Percentiles rank a stretch among this genome's conserved stretches.
These are phyloP conservation scores for Desmophyllum pertusum DNA, from an alignment of 92 coral and sea anemone genomes.

Conservation along the genomic window DNA sequence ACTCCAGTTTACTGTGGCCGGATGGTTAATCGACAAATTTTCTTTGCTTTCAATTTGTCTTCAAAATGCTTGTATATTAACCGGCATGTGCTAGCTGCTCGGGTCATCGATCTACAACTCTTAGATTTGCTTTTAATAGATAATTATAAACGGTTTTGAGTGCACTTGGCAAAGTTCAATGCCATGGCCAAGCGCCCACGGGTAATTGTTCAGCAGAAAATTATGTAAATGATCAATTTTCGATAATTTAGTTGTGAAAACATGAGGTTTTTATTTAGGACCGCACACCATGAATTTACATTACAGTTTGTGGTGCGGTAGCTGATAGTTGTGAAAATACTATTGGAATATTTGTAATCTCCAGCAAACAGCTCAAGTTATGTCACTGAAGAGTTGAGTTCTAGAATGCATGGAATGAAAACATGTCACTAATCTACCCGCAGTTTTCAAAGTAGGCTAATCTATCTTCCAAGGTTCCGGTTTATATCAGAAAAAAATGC, in stretches of 20 bases:
- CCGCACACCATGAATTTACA: background rate
- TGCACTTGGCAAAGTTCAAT: background rate
- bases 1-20: background rate
- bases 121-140: background rate
- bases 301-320: background rate
- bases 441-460: too few relatives aligned
- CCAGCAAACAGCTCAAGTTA: background rate
- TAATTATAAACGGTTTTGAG: background rate
- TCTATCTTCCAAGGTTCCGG: too few relatives aligned
- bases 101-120: background rate
- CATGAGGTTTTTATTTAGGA: background rate
- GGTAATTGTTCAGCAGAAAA: background rate
- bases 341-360: background rate
- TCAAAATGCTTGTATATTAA: too few relatives aligned
- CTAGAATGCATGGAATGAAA: background rate
- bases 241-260: background rate
- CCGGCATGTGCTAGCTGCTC: background rate
- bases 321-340: too few relatives aligned
- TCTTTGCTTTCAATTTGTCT: background rate
- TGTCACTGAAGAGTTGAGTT: background rate
- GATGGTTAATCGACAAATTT: background rate
- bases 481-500: too few relatives aligned
- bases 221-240: background rate
- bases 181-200: background rate
- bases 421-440: background rate